Evolutionary conservation across 2,888 invertebrate species (phyloP).

Genomic region (Chymomyza amoena): DNA sequence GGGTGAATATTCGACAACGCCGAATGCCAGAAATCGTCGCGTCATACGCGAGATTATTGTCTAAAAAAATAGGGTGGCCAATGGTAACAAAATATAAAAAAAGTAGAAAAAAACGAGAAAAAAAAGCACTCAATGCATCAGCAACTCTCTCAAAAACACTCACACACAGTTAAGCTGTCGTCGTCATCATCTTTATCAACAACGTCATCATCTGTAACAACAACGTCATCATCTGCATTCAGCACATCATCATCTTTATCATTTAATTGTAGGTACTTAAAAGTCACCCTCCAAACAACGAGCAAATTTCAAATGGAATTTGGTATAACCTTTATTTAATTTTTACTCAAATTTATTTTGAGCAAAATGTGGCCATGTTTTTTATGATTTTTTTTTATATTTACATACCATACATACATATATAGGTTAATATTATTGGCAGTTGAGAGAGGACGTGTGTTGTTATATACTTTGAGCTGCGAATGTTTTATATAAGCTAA

Average conservation of each 20-base stretch:
- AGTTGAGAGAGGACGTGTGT: constrained; percentile 48
- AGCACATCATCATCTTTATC: constrained; percentile 3
- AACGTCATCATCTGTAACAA: constrained; percentile 1
- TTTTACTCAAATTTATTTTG: constrained; percentile 44
- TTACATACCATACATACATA: constrained; percentile 14
- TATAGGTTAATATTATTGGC: constrained; percentile 12
- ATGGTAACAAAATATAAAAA: background rate
- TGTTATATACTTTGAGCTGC: constrained; percentile 2
- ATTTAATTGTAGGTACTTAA: background rate
- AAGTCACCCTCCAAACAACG: constrained; percentile 5
- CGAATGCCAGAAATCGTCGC: constrained; percentile 93
- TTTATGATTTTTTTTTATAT: constrained; percentile 31
- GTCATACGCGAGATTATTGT: constrained; percentile 97
- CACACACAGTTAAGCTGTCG: constrained; percentile 21
- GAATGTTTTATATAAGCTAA: constrained; percentile 24
- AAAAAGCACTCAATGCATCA: constrained; percentile 10
- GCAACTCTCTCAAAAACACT: background rate
- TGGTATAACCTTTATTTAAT: constrained; percentile 20
- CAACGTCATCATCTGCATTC: no score
- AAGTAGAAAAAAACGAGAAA: constrained; percentile 19
- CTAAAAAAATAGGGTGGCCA: constrained; percentile 56
- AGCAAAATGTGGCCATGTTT: constrained; percentile 63
- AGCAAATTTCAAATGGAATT: constrained; percentile 25
- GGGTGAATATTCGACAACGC: constrained; percentile 96
- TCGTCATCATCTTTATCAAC: background rate